Percentiles rank a stretch among this genome's conserved stretches.
These are phyloP conservation scores for Laupala kohalensis DNA, from an alignment of 1,140 invertebrate species.

Conservation along the genomic window DNA sequence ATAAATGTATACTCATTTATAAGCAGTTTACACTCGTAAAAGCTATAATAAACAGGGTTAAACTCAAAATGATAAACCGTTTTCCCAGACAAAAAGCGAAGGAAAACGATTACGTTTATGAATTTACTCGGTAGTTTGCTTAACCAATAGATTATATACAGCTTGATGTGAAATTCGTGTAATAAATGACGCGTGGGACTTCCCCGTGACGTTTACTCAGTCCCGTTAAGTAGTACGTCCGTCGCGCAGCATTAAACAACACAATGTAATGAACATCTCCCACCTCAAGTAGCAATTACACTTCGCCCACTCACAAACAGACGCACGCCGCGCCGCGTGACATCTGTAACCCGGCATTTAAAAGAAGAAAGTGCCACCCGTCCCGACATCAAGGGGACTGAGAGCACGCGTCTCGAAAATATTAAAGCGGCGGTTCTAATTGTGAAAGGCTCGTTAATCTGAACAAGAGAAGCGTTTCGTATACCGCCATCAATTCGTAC, in stretches of 20 bases:
- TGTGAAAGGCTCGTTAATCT: background rate
- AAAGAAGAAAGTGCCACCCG: background rate
- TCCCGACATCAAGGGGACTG: too few relatives aligned
- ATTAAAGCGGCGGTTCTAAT: background rate
- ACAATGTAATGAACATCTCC: background rate
- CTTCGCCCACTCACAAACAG: background rate
- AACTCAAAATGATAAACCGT: too few relatives aligned
- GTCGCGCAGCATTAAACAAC: background rate
- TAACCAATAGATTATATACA: too few relatives aligned
- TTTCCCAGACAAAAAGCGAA: too few relatives aligned
- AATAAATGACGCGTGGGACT: background rate
- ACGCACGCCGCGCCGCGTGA: background rate
- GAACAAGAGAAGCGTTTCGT: background rate
- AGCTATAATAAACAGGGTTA: too few relatives aligned
- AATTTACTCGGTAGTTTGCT: too few relatives aligned
- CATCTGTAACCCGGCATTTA: background rate
- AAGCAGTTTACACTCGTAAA: too few relatives aligned
- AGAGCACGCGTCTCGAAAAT: background rate
- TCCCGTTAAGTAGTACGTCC: background rate
- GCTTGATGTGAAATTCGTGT: too few relatives aligned
- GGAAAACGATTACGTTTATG: too few relatives aligned
- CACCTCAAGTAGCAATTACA: background rate
- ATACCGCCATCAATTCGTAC: background rate
- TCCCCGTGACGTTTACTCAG: background rate
- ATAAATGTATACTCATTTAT: too few relatives aligned